Conservation (phyloP, 2,797 vertebrate genomes). For the Chrysolophus pictus region DNA sequence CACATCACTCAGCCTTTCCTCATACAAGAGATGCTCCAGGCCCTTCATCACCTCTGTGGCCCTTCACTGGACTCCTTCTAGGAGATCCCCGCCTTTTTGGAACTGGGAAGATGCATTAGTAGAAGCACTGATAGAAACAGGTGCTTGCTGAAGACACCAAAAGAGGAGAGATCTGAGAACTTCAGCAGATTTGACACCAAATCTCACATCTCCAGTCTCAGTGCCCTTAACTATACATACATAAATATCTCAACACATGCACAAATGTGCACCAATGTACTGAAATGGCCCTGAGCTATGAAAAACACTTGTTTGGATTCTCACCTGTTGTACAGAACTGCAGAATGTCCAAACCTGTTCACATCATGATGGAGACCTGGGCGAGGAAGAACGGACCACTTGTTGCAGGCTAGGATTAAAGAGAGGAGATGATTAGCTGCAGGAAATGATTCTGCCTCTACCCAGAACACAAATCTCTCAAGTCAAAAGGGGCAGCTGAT, state of each 20-base stretch:
- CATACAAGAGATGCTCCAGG: no score
- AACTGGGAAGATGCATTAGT: neutral
- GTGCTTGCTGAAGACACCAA: neutral
- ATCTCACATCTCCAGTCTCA: neutral
- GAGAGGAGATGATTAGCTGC: neutral
- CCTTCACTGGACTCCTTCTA: no score
- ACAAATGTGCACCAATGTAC: no score
- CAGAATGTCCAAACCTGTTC: conserved; percentile 96
- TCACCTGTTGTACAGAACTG: conserved; percentile 89
- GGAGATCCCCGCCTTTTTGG: no score
- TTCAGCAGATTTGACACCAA: neutral
- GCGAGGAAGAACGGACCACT: conserved; percentile 90
- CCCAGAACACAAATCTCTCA: neutral
- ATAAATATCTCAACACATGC: neutral
- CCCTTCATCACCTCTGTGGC: no score
- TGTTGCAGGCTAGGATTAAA: conserved; percentile 87
- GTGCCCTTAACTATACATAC: rapidly evolving
- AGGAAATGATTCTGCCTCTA: neutral
- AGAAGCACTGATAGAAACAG: neutral
- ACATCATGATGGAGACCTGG: conserved; percentile 90
- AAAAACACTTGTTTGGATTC: neutral
- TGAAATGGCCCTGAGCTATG: rapidly evolving
- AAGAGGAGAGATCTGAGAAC: neutral
- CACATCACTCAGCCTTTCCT: no score
- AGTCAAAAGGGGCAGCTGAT: neutral